Base-by-base conservation (phyloP, 1,140 invertebrate species). In the Charaxes varanes region DNA sequence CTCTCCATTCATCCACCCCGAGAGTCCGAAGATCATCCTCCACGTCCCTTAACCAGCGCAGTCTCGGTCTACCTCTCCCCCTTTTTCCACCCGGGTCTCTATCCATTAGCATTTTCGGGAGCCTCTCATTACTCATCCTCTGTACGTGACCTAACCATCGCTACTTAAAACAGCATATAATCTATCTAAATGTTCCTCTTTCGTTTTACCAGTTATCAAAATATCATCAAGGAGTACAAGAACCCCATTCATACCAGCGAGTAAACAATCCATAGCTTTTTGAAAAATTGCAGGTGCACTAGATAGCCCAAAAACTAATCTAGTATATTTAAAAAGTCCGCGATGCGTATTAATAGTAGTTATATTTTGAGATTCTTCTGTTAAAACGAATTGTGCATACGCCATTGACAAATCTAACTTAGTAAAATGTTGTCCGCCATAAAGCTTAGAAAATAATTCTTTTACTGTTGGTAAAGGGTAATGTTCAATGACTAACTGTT, bases 381-480 rank as follows among this genome's bases (percentile, higher is more conserved):
- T 32, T 28, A 53, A 13, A 3, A 13, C 4, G 18, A 53, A 46
- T 23, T 60, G 52, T 5, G 45, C 44, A 18, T 60, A 60, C 0
- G 49, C 53, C 26, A 40, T 49, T 3, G 52, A 53, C 8, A 60
- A 32, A 17, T 60, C 56, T 16, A 60, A 17, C 24, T 60, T 60
- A 4, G 19, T 36, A 31, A 52, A 60, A 2, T 60, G 44, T 23
- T 49, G 32, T 16, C 56, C 45, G 1, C 56, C 48, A 22, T 52
- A 15, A 8, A 82, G 31, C 34, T 42, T 51, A 0, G 54, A 17
- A 51, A 81, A 77, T n/a, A 84, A 35, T 26, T 81, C 69, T 5
- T 65, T 58, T 6, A 60, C 36, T 7, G 24, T 62, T 16, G 70
- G 64, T n/a, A 76, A 37, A 0, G 56, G 53, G 12, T 56, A 55